Base-by-base conservation (phyloP, 2,113 vertebrate genomes). In the Etia nguti region DNA sequence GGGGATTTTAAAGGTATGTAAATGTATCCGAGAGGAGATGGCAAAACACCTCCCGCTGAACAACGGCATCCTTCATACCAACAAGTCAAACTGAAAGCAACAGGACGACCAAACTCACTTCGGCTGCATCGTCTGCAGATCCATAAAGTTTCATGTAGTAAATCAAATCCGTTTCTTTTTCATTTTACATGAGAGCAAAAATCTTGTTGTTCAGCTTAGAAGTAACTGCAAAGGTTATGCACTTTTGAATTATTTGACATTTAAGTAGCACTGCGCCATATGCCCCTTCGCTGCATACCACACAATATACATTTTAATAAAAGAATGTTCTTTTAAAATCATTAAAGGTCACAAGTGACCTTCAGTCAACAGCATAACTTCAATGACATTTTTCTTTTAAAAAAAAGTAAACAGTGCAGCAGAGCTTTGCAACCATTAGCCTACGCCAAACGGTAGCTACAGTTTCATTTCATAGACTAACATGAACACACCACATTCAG, bases 11-110 rank as follows among this genome's bases (percentile, higher is more conserved):
- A n/a, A 52, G 20, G 31, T 34, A 34, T 34, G 31, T 34, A 34
- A 34, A 34, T 34, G 31, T 34, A 34, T 34, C 31, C 31, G 3
- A 20, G 50, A n/a, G 16, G 20, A 4, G 15, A 31, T 48, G 13
- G 62, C 36, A 0, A 0, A 70, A 60, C 15, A 0, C 34, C 60
- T n/a, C 10, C 20, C 6, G 1, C 10, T 24, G 4, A 65, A 75
- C 16, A 5, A 18, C 26, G 0, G 0, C 43, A 0, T 46, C 15
- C 1, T 26, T 46, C 68, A 48, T 11, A 26, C 41, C 41, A 50
- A 50, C 26, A 18, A 20, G 70, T 75, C 70, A 48, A 29, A 50
- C 24, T 75, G 6, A 75, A 50, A 29, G 26, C 15, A 29, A 75
- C 43, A 75, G 43, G 43, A 29, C 16, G 50, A 48, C 24, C 16